Evolutionary conservation across 1,140 invertebrate genomes (phyloP).

Genomic region (Rhopalosiphum maidis): DNA sequence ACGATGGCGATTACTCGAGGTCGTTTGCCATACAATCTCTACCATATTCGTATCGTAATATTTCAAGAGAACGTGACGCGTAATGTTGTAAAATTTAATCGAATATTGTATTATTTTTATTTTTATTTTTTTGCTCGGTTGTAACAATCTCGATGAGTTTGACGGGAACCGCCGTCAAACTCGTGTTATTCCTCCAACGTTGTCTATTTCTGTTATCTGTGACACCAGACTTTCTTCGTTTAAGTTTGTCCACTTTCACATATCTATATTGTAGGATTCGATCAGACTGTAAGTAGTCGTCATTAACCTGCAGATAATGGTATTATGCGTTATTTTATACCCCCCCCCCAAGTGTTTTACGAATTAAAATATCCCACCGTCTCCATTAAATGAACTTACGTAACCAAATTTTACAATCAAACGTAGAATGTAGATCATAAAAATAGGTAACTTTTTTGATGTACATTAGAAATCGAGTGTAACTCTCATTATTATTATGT

Average conservation of each 20-base stretch:
- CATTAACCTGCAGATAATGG: background rate
- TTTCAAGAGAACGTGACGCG: background rate
- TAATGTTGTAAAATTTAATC: background rate
- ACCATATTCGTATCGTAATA: conserved; percentile 10
- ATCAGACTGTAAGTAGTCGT: background rate
- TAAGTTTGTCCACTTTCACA: background rate
- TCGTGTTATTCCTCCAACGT: background rate
- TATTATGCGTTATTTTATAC: background rate
- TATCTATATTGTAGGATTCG: too few species aligned
- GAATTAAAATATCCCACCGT: too few species aligned
- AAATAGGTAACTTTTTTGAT: too few species aligned
- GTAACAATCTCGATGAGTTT: background rate
- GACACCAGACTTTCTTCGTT: background rate
- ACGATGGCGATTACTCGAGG: background rate
- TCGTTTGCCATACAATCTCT: conserved; percentile 7
- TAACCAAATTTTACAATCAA: too few species aligned
- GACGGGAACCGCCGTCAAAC: background rate
- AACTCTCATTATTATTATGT: too few species aligned
- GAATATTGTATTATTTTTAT: background rate
- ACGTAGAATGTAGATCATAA: too few species aligned
- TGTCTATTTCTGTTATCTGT: background rate
- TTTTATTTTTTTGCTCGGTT: background rate
- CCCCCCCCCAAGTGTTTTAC: too few species aligned
- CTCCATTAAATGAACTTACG: too few species aligned
- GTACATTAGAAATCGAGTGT: too few species aligned